Evolutionary conservation across 1,140 invertebrate species (phyloP).

Genomic region (Bombus huntii): DNA sequence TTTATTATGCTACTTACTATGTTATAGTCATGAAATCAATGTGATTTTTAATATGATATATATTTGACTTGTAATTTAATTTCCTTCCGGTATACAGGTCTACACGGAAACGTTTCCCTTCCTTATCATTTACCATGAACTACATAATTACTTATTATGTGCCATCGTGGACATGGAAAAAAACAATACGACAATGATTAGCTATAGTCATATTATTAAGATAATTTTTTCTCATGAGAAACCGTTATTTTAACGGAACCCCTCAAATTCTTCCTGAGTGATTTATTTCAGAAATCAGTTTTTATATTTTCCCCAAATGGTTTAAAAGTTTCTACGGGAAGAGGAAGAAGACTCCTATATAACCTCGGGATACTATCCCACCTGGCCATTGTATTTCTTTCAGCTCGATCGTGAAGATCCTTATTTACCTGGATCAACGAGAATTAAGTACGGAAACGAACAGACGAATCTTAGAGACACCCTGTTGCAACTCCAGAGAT

Average conservation of each 20-base stretch:
- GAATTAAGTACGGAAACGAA: conserved; percentile 57
- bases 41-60: too few species aligned
- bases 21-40: too few species aligned
- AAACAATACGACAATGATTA: too few species aligned
- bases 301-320: conserved; percentile 15
- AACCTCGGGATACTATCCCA: conserved; percentile 44
- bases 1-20: too few species aligned
- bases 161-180: too few species aligned
- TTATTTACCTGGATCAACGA: conserved; percentile 60
- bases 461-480: conserved; percentile 25
- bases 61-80: too few species aligned
- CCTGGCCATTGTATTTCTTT: conserved; percentile 51
- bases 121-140: too few species aligned
- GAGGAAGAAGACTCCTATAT: conserved; percentile 4
- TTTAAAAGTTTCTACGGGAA: conserved; percentile 24
- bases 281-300: conserved; percentile 60
- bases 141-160: too few species aligned
- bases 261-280: conserved; percentile 7
- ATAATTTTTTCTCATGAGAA: background rate
- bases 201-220: too few species aligned
- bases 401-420: conserved; percentile 36
- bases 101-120: too few species aligned
- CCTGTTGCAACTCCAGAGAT: conserved; percentile 31
- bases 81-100: too few species aligned
- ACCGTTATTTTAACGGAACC: conserved; percentile 33